These are phyloP conservation scores for Coremacera marginata DNA, from an alignment of 2,888 invertebrate genomes.

Conservation along the genomic window DNA sequence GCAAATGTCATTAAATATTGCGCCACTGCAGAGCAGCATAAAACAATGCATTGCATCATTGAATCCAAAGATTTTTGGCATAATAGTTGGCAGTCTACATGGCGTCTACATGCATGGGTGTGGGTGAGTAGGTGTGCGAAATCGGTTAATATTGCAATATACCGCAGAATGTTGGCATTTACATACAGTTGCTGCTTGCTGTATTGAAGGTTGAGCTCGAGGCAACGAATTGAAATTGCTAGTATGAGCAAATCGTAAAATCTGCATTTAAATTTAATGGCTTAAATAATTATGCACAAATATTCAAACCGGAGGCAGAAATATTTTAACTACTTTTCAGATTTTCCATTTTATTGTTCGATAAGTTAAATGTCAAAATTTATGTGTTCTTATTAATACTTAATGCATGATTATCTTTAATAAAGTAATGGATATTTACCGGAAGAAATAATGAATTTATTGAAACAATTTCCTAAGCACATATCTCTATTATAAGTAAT, in stretches of 20 bases:
- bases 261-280: not conserved
- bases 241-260: not conserved
- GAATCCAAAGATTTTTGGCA: not conserved
- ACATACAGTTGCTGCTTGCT: too few species aligned
- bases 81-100: too few species aligned
- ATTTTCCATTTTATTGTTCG: not conserved
- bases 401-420: not conserved
- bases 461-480: too few species aligned
- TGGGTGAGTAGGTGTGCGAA: too few species aligned
- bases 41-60: not conserved
- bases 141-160: too few species aligned
- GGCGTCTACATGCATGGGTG: too few species aligned
- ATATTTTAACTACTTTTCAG: not conserved
- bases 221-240: not conserved
- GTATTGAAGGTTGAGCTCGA: not conserved
- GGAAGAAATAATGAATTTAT: too few species aligned
- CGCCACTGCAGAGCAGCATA: not conserved
- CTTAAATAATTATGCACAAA: not conserved
- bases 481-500: too few species aligned
- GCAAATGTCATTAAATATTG: slow-evolving; percentile 19
- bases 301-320: slow-evolving; percentile 3
- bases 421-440: too few species aligned
- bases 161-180: too few species aligned
- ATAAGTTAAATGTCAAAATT: not conserved
- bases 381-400: not conserved